Evolutionary conservation across 2,113 vertebrate species (phyloP).

Genomic region (Brachypodius melanocephalos): DNA sequence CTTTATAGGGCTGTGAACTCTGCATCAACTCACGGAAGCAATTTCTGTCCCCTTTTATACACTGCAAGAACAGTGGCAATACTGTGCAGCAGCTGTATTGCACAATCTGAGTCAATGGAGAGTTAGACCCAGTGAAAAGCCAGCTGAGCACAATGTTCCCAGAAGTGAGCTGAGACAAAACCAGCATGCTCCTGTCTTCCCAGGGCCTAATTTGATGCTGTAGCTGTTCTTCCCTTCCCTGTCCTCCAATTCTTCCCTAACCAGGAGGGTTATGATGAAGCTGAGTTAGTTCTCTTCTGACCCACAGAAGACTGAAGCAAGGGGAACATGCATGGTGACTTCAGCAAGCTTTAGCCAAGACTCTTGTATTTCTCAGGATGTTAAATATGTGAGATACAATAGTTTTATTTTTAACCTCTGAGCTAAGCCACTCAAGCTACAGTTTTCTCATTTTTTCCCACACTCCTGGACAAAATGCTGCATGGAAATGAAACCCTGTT

Average conservation of each 20-base stretch:
- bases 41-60: neutral
- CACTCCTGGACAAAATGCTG: neutral
- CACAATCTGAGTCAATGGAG: neutral
- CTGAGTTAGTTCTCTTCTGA: neutral
- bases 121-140: neutral
- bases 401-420: slow-evolving; percentile 14
- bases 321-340: neutral
- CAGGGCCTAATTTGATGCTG: neutral
- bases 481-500: neutral
- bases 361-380: neutral
- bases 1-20: neutral
- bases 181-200: neutral
- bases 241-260: neutral
- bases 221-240: neutral
- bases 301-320: neutral
- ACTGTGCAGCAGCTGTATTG: neutral
- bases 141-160: neutral
- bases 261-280: neutral
- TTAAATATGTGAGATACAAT: neutral
- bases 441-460: slow-evolving; percentile 12
- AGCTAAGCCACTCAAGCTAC: neutral
- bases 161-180: neutral
- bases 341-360: neutral
- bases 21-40: neutral
- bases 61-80: neutral